phyloP scores from a whole-genome alignment of 1,140 invertebrate species.

The Fopius arisanus region DNA sequence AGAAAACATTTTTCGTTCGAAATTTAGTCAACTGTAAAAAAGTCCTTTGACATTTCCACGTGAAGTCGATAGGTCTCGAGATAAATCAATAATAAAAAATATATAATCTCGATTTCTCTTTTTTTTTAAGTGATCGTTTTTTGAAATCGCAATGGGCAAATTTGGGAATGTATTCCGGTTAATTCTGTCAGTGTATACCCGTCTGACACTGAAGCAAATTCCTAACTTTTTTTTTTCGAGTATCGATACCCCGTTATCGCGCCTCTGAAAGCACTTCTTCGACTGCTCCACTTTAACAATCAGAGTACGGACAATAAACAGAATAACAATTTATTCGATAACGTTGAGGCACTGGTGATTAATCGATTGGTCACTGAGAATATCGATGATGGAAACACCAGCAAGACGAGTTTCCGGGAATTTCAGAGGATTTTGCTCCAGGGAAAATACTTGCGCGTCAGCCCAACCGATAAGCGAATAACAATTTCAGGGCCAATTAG shows the following conservation, averaged over 20 bases:
- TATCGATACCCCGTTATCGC: slow-evolving; percentile 4
- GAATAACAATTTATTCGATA: slow-evolving; percentile 5
- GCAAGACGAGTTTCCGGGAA: neutral
- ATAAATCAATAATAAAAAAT: too few species aligned
- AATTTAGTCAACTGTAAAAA: too few species aligned
- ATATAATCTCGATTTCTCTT: too few species aligned
- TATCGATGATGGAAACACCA: neutral
- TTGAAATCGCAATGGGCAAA: too few species aligned
- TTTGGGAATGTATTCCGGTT: too few species aligned
- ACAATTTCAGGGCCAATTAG: too few species aligned
- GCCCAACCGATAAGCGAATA: neutral
- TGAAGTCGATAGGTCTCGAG: too few species aligned
- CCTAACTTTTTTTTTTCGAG: neutral
- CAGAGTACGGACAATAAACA: neutral
- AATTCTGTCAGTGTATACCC: neutral
- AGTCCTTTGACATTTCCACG: too few species aligned
- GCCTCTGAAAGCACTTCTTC: neutral
- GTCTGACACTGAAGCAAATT: neutral
- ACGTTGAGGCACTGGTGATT: neutral
- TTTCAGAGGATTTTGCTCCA: neutral
- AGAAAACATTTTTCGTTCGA: too few species aligned
- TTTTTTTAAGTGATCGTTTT: too few species aligned
- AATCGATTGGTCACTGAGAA: neutral
- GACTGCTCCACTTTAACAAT: neutral
- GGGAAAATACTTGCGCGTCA: neutral